Evolutionary conservation across 2,888 invertebrate species (phyloP), one percentile per base, ranked within the genome.

Genomic region (Torymus auratus): DNA sequence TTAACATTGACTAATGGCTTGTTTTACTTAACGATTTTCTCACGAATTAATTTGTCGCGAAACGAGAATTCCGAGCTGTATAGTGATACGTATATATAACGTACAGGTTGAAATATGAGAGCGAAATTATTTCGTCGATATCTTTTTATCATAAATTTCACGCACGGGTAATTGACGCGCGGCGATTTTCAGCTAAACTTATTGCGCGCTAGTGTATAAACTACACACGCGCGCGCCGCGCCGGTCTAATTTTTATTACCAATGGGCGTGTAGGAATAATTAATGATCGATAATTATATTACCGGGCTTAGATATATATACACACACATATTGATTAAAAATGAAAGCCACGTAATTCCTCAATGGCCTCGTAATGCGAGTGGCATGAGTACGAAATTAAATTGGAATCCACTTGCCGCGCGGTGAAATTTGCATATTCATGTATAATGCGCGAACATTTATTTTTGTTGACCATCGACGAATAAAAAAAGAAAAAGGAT

Each of bases 201-300:
- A 78, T 71, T 13, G 23, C 70, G 0, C 15, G 13, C 11, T 14
- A 17, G 41, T 41, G 41, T 41, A 41, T 20, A 20, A 20, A 41
- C 41, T 7, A 41, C 41, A 41, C 41, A 41, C 41, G 20, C 41
- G 41, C 28, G n/a, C 0, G 17, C 5, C 64, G 23, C 41, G 14
- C 41, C 56, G 5, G n/a, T 55, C 13, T 65, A 65, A 72, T 65
- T 72, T 72, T 58, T 60, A 65, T 72, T 55, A 13, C 60, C 67
- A 72, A 78, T 68, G 72, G 58, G 53, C 53, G 64, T 50, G 60
- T 68, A 55, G 10, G 17, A 41, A 68, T 73, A 73, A 78, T 78
- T 73, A 78, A 73, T 73, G 78, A 73, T 78, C 55, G 56, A 41
- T 61, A 72, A 78, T 78, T 73, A 73, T 56, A 68, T 73, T 78